A percentile compares a stretch with the other conserved stretches of the same genome.
Evolutionary conservation across 2,113 vertebrate genomes (phyloP).

Genomic region (Scomber japonicus): DNA sequence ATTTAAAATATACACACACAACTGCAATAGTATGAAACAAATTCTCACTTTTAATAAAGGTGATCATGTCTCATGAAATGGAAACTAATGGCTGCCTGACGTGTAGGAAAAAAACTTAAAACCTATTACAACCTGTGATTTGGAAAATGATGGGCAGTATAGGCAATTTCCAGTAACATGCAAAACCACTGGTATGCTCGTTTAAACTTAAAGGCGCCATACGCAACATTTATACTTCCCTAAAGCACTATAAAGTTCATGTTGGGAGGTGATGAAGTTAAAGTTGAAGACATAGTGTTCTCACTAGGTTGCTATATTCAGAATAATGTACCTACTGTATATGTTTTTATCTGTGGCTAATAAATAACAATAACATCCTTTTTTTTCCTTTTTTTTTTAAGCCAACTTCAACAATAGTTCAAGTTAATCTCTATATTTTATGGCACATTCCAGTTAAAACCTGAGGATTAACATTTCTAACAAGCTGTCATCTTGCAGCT

Average conservation of each 20-base stretch:
- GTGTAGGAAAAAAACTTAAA: too few relatives aligned
- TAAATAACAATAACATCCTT: conserved; percentile 12
- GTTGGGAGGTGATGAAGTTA: background rate
- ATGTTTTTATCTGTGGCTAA: background rate
- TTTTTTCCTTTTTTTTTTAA: background rate
- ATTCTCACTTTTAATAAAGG: too few relatives aligned
- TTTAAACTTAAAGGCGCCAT: conserved; percentile 7
- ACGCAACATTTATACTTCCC: conserved; percentile 8
- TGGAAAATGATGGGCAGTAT: too few relatives aligned
- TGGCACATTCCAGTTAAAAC: conserved; percentile 19
- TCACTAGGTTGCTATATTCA: background rate
- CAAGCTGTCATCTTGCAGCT: background rate
- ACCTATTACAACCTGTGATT: too few relatives aligned
- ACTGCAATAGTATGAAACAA: too few relatives aligned
- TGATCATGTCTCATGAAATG: too few relatives aligned
- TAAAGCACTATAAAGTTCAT: background rate
- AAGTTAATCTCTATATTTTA: background rate
- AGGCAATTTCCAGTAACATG: background rate
- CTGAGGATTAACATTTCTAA: conserved; percentile 24
- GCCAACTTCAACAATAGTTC: conserved; percentile 14
- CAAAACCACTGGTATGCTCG: background rate
- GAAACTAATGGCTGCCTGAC: too few relatives aligned
- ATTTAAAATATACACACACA: too few relatives aligned
- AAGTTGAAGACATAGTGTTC: conserved; percentile 10
- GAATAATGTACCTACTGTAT: background rate